Evolutionary conservation across 1,140 invertebrate genomes (phyloP).

Genomic region (Lerema accius): DNA sequence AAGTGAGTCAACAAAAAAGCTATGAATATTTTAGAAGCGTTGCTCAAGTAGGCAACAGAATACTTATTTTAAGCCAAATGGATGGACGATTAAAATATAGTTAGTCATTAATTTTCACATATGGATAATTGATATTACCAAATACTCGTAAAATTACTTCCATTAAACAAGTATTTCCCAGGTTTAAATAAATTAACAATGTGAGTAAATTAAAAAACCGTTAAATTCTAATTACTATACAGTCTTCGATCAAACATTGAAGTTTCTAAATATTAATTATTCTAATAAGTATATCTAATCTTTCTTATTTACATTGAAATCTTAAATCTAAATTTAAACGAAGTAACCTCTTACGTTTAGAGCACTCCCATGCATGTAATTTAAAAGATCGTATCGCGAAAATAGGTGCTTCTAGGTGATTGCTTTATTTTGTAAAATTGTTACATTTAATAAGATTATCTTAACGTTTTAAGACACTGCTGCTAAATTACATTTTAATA

Average conservation of each 20-base stretch:
- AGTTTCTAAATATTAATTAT: constrained; percentile 31
- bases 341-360: constrained; percentile 18
- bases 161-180: too few relatives aligned
- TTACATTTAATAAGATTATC: constrained; percentile 31
- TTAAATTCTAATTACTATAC: constrained; percentile 35
- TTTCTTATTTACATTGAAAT: constrained; percentile 21
- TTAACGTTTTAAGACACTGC: constrained; percentile 20
- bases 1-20: too few relatives aligned
- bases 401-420: constrained; percentile 43
- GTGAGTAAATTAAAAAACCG: too few relatives aligned
- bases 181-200: too few relatives aligned
- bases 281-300: constrained; percentile 10
- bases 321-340: constrained; percentile 17
- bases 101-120: too few relatives aligned
- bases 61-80: too few relatives aligned
- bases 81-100: too few relatives aligned
- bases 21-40: too few relatives aligned
- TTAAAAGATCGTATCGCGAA: constrained; percentile 43
- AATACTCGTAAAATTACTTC: too few relatives aligned
- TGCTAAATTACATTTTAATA: constrained; percentile 6
- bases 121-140: too few relatives aligned
- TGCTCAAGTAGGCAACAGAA: too few relatives aligned
- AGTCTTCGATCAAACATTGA: constrained; percentile 38
- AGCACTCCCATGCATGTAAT: constrained; percentile 39
- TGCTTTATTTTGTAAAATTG: constrained; percentile 41